Evolutionary conservation across 2,797 vertebrate genomes (phyloP).

Genomic region (Pseudomugil gertrudae): DNA sequence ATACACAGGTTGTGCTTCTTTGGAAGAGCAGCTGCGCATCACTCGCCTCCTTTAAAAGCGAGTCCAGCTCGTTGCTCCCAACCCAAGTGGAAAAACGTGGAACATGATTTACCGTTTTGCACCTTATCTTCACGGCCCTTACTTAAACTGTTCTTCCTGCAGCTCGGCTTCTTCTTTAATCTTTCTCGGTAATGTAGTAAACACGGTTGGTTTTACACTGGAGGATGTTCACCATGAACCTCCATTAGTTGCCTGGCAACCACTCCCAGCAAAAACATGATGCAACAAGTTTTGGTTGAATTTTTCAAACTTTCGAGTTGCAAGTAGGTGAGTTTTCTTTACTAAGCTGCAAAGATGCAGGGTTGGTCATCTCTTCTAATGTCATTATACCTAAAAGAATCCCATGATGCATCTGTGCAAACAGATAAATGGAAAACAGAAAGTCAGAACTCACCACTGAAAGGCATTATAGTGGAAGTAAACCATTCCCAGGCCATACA

Average conservation of each 20-base stretch:
- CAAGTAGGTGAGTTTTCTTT: neutral
- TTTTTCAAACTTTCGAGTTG: neutral
- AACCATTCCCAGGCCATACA: constrained; percentile 99
- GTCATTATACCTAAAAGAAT: neutral
- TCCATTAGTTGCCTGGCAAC: constrained; percentile 5
- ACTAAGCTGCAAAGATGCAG: neutral
- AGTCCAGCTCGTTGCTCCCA: neutral
- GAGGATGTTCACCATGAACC: neutral
- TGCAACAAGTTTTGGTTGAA: neutral
- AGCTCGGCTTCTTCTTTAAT: neutral
- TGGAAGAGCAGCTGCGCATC: neutral
- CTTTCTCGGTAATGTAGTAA: neutral
- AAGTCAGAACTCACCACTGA: constrained; percentile 92
- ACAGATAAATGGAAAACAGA: neutral
- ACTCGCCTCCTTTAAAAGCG: neutral
- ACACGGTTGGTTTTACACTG: neutral
- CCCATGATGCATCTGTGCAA: neutral
- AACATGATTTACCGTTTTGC: neutral
- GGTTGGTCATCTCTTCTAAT: neutral
- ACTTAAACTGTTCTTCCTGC: neutral
- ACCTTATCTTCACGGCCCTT: neutral
- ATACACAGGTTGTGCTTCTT: neutral
- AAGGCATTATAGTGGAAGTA: constrained; percentile 99
- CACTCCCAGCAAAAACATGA: neutral
- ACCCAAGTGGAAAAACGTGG: neutral